Evolutionary conservation across 2,888 invertebrate species (phyloP), one percentile per base, ranked within the genome.

Genomic region (Augochlorella aurata): DNA sequence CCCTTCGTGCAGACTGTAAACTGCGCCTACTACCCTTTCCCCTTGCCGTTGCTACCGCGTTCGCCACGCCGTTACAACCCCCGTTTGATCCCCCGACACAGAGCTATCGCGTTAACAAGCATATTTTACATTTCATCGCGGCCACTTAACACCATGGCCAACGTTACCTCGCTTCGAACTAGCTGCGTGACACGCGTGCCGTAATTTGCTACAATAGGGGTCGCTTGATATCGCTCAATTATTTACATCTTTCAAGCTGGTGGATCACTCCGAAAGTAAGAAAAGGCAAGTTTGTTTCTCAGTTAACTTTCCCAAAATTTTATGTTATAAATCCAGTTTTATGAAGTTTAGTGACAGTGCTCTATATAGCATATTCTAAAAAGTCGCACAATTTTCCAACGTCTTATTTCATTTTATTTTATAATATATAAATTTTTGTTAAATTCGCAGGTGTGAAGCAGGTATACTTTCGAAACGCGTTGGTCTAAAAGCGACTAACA

Each of bases 91-190:
- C 54, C 54, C 54, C 73, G 74, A 71, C 72, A 75, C 21, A 74
- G 75, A 74, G 76, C 77, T 72, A 82, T 85, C 88, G 83, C 89
- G 89, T 90, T 92, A 91, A 92, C 90, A 91, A 91, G 91, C 91
- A 92, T 92, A 93, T 92, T 93, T 92, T 91, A 92, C 92, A 90
- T 92, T 92, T 92, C 91, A 92, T 92, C 90, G 91, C 89, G 66
- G 88, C 90, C 90, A 92, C 92, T 93, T 92, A 91, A 90, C 90
- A 89, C 90, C 88, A 89, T 81, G 84, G 81, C 80, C 87, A 83
- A 78, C 85, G 74, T 77, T 81, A 81, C 65, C 78, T 78, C 75
- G 52, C 58, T 82, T 63, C 83, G 88, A 88, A 90, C 91, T 87
- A 85, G 84, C 85, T 68, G 68, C 74, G 75, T 76, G 84, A 75